Base-by-base conservation (phyloP, 2,888 invertebrate genomes). In the Cosmia pyralina region DNA sequence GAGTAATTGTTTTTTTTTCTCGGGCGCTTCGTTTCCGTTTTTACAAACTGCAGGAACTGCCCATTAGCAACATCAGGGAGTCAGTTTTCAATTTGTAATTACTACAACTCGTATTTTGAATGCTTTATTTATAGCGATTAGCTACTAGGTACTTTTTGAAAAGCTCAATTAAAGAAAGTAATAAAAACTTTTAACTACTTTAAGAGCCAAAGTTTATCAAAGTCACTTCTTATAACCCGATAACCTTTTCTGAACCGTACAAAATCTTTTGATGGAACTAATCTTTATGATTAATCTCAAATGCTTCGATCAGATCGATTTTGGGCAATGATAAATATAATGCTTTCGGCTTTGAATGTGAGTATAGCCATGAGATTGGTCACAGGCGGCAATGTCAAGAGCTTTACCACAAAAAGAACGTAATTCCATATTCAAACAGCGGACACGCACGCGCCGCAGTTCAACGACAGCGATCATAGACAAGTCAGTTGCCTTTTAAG, bases 321-420 rank as follows among this genome's bases (percentile, higher is more conserved):
- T 84, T 84, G 78, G 86, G 87, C 87, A 84, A 87, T 87, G 89
- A 91, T 91, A 89, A 88, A 90, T 88, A 87, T 86, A 84, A 85
- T 72, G 79, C 82, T 85, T 83, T 84, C 80, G 82, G 86, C 85
- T 88, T 83, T 78, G 81, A 88, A 87, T 81, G 82, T 83, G 83
- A 81, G 79, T 89, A 38, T 4, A 91, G 88, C 91, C 91, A 90
- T 92, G 90, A 91, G 92, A 88, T 80, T 72, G 88, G 85, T 87
- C 88, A 77, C 87, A 89, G 88, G 89, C 82, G 87, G 91, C 94
- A 95, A 95, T 95, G 95, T 95, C 95, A 95, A 95, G 95, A 94
- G 90, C 94, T 93, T 88, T 83, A 85, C 90, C 89, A 91, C 91
- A 91, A 91, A 93, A 94, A 94, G 90, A 93, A 88, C 90, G 85